These are phyloP conservation scores for Toxotes jaculatrix DNA, from an alignment of 2,113 vertebrate genomes.

Conservation along the genomic window DNA sequence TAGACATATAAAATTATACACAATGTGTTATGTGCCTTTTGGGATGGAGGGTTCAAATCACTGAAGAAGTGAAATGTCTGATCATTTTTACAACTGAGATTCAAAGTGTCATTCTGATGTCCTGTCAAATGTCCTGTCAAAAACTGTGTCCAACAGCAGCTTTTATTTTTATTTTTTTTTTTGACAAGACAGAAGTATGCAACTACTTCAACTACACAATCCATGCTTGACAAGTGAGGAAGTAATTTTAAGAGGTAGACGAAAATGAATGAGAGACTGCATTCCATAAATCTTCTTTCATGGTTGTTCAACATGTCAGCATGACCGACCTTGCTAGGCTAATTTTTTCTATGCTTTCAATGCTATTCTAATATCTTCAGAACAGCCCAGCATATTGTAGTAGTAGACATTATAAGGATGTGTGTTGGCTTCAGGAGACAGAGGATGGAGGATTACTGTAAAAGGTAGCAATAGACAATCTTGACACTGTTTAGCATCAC, in stretches of 20 bases:
- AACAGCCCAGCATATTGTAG: neutral
- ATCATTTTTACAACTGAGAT: neutral
- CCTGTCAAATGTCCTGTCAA: neutral
- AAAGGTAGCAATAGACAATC: neutral
- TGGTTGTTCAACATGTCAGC: constrained; percentile 20
- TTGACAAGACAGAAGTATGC: neutral
- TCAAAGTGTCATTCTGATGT: neutral
- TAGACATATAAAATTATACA: neutral
- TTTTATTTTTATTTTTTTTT: neutral
- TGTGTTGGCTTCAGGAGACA: neutral
- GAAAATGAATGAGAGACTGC: neutral
- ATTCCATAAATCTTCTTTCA: neutral
- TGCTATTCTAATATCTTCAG: constrained; percentile 7
- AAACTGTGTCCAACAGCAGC: neutral
- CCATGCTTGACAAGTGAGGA: neutral
- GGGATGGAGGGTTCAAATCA: neutral
- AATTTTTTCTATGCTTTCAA: neutral
- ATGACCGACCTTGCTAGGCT: neutral
- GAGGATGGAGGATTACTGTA: neutral
- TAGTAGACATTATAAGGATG: neutral
- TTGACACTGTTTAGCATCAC: neutral
- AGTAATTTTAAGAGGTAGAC: neutral
- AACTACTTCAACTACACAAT: neutral
- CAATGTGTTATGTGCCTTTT: neutral
- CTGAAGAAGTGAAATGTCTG: neutral